Evolutionary conservation across 2,113 vertebrate species (phyloP).

Genomic region (Acanthisitta chloris): DNA sequence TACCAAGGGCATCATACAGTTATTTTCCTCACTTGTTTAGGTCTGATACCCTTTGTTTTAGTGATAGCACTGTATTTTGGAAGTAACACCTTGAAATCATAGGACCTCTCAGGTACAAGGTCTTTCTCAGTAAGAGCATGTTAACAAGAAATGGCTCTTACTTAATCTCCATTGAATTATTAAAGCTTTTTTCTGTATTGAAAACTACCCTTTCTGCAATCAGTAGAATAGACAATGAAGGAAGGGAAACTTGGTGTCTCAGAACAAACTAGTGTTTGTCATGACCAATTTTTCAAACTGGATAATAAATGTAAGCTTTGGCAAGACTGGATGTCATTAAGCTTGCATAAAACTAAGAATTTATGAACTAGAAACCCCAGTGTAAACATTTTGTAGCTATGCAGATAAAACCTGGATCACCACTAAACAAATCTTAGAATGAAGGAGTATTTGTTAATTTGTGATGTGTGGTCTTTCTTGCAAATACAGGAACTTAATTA

Average conservation of each 20-base stretch:
- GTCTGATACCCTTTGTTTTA: neutral
- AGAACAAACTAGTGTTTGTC: conserved; percentile 21
- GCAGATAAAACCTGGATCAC: neutral
- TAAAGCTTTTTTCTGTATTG: neutral
- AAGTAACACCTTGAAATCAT: neutral
- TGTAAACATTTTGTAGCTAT: neutral
- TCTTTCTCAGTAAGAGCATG: neutral
- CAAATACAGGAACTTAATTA: neutral
- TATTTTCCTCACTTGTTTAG: neutral
- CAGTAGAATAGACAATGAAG: neutral
- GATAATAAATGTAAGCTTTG: conserved; percentile 17
- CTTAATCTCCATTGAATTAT: neutral
- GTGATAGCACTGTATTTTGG: neutral
- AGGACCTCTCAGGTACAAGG: neutral
- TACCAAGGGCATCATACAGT: neutral
- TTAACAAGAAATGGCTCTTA: neutral
- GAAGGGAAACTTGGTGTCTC: neutral
- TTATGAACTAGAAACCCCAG: neutral
- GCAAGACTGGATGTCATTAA: conserved; percentile 6
- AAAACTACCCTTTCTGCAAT: neutral
- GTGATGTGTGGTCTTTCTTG: neutral
- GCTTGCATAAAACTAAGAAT: conserved; percentile 1
- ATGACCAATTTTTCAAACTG: conserved; percentile 4
- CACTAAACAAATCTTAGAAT: neutral
- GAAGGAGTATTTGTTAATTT: neutral